Evolutionary conservation across 2,113 vertebrate species (phyloP).

Genomic region (Sorex araneus): DNA sequence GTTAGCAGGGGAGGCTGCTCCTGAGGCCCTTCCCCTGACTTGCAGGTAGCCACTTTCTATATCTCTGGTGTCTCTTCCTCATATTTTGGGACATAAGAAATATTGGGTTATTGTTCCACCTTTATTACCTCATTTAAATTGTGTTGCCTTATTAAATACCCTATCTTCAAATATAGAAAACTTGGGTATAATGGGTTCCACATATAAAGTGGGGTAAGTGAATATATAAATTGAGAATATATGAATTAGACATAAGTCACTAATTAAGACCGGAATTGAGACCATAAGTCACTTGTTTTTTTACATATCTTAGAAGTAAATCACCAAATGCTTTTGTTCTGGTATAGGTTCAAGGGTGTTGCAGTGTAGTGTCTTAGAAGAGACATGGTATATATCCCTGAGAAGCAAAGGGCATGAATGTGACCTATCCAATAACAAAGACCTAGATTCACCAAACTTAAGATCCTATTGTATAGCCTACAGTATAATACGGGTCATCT

Average conservation of each 20-base stretch:
- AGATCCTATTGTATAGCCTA: background rate
- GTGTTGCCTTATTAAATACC: conserved; percentile 8
- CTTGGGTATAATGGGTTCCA: background rate
- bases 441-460: background rate
- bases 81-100: background rate
- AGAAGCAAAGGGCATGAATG: conserved; percentile 4
- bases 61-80: background rate
- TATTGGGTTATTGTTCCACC: background rate
- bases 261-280: no score
- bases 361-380: background rate
- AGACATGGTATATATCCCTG: background rate
- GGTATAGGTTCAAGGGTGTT: background rate
- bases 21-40: background rate
- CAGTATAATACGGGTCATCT: background rate
- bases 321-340: conserved; percentile 10
- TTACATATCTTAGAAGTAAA: background rate
- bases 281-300: no score
- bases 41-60: background rate
- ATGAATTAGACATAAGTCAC: no score
- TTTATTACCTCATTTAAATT: background rate
- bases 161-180: background rate
- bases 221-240: no score
- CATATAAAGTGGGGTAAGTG: no score
- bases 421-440: background rate
- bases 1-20: background rate